A percentile compares a stretch with the other conserved stretches of the same genome.
Evolutionary conservation across 2,888 invertebrate genomes (phyloP).

Genomic region (Dryadula phaetusa): DNA sequence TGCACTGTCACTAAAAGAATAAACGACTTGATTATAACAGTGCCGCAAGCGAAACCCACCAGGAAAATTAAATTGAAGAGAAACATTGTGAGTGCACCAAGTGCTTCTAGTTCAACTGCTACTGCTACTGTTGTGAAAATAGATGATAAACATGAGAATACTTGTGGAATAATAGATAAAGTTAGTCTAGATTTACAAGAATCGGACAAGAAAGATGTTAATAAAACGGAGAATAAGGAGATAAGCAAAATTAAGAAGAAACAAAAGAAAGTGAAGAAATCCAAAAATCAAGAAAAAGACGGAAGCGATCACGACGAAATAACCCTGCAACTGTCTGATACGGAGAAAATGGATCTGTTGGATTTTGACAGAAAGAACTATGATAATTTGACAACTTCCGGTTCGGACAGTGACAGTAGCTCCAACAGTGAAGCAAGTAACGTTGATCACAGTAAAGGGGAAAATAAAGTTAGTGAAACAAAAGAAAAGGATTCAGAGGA

Average conservation of each 20-base stretch:
- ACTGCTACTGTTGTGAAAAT: slow-evolving; percentile 45
- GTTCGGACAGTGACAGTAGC: slow-evolving; percentile 54
- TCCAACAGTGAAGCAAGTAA: slow-evolving; percentile 48
- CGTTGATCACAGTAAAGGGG: not conserved
- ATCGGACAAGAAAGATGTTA: slow-evolving; percentile 39
- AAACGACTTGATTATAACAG: slow-evolving; percentile 68
- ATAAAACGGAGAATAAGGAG: slow-evolving; percentile 53
- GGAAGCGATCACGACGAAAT: slow-evolving; percentile 78
- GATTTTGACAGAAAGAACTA: slow-evolving; percentile 69
- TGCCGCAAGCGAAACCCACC: slow-evolving; percentile 63
- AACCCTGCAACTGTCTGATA: slow-evolving; percentile 75
- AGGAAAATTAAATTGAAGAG: slow-evolving; percentile 76
- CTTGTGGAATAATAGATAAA: slow-evolving; percentile 41
- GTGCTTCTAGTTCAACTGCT: slow-evolving; percentile 24
- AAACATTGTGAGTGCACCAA: slow-evolving; percentile 48
- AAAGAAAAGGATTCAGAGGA: not conserved
- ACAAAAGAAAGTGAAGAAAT: slow-evolving; percentile 57
- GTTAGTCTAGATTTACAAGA: slow-evolving; percentile 36
- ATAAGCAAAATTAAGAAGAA: slow-evolving; percentile 46
- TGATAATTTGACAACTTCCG: slow-evolving; percentile 57
- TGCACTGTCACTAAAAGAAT: slow-evolving; percentile 60
- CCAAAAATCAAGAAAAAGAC: slow-evolving; percentile 58
- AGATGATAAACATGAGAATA: slow-evolving; percentile 17
- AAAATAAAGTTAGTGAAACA: not conserved
- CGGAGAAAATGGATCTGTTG: slow-evolving; percentile 78